Evolutionary conservation across 2,888 invertebrate species (phyloP).

Genomic region (Dioctria rufipes): DNA sequence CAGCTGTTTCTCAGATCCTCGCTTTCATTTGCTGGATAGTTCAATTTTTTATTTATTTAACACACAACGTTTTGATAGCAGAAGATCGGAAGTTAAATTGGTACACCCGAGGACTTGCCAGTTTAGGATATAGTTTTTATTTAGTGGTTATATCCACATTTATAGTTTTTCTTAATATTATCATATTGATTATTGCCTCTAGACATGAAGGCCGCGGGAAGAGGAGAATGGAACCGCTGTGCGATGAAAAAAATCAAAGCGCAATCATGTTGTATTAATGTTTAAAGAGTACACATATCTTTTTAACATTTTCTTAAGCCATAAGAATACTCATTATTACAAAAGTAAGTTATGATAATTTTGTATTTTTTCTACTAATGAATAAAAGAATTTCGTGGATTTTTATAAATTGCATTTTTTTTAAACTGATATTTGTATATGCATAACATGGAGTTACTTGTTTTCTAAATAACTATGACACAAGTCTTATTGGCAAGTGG

Average conservation of each 20-base stretch:
- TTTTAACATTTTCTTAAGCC: too few species aligned
- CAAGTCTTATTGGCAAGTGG: too few species aligned
- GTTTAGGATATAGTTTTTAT: conserved; percentile 90
- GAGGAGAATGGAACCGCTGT: conserved; percentile 66
- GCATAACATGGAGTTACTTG: too few species aligned
- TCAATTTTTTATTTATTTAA: conserved; percentile 86
- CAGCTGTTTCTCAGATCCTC: conserved; percentile 82
- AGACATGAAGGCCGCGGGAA: conserved; percentile 65
- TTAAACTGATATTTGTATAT: too few species aligned
- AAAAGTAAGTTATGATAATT: too few species aligned
- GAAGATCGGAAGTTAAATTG: conserved; percentile 86
- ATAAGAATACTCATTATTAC: too few species aligned
- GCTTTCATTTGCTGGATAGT: conserved; percentile 87
- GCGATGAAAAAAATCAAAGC: conserved; percentile 69
- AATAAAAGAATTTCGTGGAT: too few species aligned
- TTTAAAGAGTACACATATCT: neutral
- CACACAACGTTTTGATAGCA: conserved; percentile 85
- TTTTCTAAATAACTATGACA: too few species aligned
- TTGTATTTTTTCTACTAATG: too few species aligned
- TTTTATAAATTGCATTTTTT: too few species aligned
- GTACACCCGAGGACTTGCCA: conserved; percentile 86
- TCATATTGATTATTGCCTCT: conserved; percentile 66
- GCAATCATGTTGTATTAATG: conserved; percentile 70
- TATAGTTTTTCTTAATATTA: conserved; percentile 68
- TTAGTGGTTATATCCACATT: conserved; percentile 68